Conservation (phyloP, 2,888 invertebrate genomes). For the Thecophora atra region DNA sequence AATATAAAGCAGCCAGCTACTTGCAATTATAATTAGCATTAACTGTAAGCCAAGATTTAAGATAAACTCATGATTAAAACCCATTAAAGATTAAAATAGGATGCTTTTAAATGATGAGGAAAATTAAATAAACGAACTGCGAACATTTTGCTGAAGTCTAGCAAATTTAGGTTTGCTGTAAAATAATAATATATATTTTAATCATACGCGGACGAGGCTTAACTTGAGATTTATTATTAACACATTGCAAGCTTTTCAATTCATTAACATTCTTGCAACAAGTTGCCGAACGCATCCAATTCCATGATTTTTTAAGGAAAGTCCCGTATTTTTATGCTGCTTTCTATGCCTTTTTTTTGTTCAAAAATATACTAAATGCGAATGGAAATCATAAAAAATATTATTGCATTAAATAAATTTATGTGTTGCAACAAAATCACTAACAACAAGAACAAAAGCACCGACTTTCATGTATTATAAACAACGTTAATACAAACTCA, state of each 20-base stretch:
- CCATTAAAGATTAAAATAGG: neutral
- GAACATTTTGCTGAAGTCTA: too few relatives aligned
- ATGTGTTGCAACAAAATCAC: neutral
- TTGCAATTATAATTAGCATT: too few relatives aligned
- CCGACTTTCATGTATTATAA: too few relatives aligned
- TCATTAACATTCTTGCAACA: neutral
- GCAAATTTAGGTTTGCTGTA: too few relatives aligned
- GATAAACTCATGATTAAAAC: too few relatives aligned
- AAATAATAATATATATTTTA: too few relatives aligned
- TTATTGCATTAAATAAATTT: conserved; percentile 10
- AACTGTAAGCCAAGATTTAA: too few relatives aligned
- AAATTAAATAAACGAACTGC: conserved; percentile 18
- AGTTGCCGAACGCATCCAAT: conserved; percentile 15
- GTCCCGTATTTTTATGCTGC: neutral
- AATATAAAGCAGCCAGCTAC: too few relatives aligned
- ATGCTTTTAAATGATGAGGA: conserved; percentile 14
- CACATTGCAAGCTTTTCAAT: conserved; percentile 4
- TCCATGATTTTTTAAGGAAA: conserved; percentile 23
- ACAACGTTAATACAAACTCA: too few relatives aligned
- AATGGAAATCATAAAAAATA: conserved; percentile 11
- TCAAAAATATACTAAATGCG: conserved; percentile 13
- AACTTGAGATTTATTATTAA: conserved; percentile 3
- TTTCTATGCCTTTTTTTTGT: neutral
- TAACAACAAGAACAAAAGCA: neutral
- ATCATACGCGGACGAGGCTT: too few relatives aligned